Conservation (phyloP, 2,888 invertebrate genomes). For the Temnothorax unifasciatus region DNA sequence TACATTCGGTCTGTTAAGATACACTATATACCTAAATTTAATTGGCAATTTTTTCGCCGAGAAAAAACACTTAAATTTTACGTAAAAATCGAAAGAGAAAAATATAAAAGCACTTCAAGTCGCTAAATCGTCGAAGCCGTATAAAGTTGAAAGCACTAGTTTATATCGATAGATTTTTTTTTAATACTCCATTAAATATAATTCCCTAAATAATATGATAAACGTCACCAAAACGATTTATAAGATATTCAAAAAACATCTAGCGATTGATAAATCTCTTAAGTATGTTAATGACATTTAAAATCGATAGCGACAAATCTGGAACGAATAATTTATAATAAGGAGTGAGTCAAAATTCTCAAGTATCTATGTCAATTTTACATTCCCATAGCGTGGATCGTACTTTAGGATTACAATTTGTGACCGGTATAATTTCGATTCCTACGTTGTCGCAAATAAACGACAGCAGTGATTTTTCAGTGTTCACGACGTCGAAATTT, state of each 20-base stretch:
- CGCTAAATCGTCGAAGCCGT: not conserved
- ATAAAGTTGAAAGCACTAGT: not conserved
- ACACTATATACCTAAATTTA: not conserved
- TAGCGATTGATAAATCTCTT: conserved; percentile 17
- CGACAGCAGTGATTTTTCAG: not conserved
- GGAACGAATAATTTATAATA: not conserved
- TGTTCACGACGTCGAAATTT: not conserved
- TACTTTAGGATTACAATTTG: not conserved
- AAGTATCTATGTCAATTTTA: conserved; percentile 35
- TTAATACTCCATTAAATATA: not conserved
- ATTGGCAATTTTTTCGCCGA: not conserved
- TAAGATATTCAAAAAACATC: conserved; percentile 6
- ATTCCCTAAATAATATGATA: not conserved
- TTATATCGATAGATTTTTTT: not conserved
- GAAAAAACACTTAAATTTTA: not conserved
- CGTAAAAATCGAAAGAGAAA: not conserved
- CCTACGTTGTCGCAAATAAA: not conserved
- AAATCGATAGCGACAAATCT: not conserved
- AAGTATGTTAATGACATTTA: not conserved
- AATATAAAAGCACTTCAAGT: not conserved
- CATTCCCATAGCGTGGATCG: not conserved
- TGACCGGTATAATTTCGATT: not conserved
- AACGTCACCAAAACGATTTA: not conserved
- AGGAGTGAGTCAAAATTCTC: not conserved
- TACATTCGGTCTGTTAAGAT: not conserved